phyloP scores from a whole-genome alignment of 2,888 invertebrate species.

The Rhodophaea formosa region DNA sequence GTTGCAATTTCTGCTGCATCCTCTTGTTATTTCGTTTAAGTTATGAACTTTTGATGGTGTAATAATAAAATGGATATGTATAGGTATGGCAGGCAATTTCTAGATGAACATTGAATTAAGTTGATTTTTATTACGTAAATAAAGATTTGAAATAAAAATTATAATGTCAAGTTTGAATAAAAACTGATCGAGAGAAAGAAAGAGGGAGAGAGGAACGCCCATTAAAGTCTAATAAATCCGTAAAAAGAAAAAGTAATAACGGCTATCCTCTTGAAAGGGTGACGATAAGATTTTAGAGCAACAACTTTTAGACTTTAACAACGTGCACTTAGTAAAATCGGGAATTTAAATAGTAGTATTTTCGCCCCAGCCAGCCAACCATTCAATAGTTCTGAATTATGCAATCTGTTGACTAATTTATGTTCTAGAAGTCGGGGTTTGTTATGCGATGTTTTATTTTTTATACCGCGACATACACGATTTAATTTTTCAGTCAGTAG shows the following conservation, averaged over 20 bases:
- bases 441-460: not conserved
- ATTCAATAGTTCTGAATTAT: not conserved
- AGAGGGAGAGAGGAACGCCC: too few relatives aligned
- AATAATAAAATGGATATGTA: too few relatives aligned
- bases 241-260: not conserved
- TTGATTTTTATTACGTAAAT: not conserved
- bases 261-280: not conserved
- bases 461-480: too few relatives aligned
- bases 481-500: too few relatives aligned
- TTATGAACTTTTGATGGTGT: too few relatives aligned
- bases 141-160: not conserved
- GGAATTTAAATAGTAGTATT: not conserved
- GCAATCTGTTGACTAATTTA: not conserved
- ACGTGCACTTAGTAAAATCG: not conserved
- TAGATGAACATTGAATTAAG: too few relatives aligned
- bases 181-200: too few relatives aligned
- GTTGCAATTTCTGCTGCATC: constrained; percentile 2
- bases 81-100: too few relatives aligned
- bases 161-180: too few relatives aligned
- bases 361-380: not conserved
- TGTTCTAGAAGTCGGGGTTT: not conserved
- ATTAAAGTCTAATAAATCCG: too few relatives aligned
- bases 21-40: not conserved
- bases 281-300: not conserved
- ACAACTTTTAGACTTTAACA: not conserved